A percentile compares a stretch with the other conserved stretches of the same genome.
Conservation (phyloP, 2,113 vertebrate genomes). For the Pseudolaguvia tuberculata region DNA sequence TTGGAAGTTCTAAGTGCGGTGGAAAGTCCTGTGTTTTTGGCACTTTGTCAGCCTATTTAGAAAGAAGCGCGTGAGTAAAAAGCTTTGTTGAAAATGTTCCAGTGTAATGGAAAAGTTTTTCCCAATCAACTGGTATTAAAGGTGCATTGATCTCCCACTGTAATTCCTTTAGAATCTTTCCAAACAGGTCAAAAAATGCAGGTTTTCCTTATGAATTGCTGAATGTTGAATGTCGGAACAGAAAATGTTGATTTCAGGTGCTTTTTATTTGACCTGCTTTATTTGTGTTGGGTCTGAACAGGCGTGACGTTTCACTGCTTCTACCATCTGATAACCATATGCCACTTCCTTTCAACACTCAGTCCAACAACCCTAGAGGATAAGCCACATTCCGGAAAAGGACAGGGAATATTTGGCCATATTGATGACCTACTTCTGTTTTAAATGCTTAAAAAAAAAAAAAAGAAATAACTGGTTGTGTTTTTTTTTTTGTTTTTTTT, state of each 20-base stretch:
- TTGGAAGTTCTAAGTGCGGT: not conserved
- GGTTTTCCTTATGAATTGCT: not conserved
- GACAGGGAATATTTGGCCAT: constrained; percentile 24
- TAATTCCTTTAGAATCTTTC: constrained; percentile 10
- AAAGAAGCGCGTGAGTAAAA: constrained; percentile 32
- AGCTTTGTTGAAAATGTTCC: constrained; percentile 47
- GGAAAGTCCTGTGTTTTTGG: constrained; percentile 32
- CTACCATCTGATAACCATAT: constrained; percentile 54
- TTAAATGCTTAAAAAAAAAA: constrained; percentile 24
- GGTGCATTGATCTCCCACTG: constrained; percentile 15
- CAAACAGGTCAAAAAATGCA: not conserved
- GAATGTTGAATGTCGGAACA: constrained; percentile 9
- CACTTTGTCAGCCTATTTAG: constrained; percentile 31
- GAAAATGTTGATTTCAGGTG: constrained; percentile 21
- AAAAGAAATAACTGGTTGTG: not conserved
- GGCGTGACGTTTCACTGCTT: constrained; percentile 40
- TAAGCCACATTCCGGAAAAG: constrained; percentile 24
- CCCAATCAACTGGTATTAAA: constrained; percentile 29
- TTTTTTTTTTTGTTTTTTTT: not conserved
- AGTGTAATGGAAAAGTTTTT: constrained; percentile 41
- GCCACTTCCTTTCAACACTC: constrained; percentile 40
- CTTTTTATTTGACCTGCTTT: constrained; percentile 52
- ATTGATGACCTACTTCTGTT: constrained; percentile 38
- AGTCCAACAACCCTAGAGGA: constrained; percentile 46
- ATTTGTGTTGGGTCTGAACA: constrained; percentile 44